Conservation (phyloP, 2,797 vertebrate species). For the Macropus fuliginosus region DNA sequence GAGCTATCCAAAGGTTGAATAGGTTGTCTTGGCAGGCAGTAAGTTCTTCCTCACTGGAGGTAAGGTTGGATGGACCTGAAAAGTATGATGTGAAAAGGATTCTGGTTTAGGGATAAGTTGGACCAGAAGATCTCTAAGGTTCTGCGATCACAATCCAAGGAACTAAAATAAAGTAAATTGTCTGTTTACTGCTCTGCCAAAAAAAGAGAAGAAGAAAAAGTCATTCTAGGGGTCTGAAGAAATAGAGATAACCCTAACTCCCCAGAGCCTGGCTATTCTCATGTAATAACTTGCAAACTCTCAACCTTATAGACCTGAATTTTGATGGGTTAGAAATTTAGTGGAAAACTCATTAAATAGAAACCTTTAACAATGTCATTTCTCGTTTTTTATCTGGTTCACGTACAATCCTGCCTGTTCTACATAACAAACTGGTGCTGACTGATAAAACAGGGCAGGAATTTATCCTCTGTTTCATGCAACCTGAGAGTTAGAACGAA, state of each 20-base stretch:
- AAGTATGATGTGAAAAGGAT: not conserved
- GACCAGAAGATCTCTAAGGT: not conserved
- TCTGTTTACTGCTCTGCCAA: not conserved
- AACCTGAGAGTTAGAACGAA: slow-evolving; percentile 6
- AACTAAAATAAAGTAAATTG: not conserved
- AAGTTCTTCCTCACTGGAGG: not conserved
- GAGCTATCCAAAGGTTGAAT: not conserved
- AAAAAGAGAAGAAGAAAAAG: not conserved
- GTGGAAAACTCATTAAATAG: not conserved
- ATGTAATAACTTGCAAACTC: slow-evolving; percentile 22
- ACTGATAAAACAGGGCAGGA: not conserved
- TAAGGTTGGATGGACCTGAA: not conserved
- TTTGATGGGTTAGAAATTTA: not conserved
- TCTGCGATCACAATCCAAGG: not conserved
- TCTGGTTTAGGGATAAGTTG: not conserved
- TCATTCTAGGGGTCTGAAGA: not conserved
- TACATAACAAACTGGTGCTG: not conserved
- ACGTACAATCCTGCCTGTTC: not conserved
- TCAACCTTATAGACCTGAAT: slow-evolving; percentile 1
- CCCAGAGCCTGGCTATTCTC: not conserved
- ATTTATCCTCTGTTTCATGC: slow-evolving; percentile 29
- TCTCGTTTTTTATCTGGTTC: not conserved
- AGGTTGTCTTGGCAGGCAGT: not conserved
- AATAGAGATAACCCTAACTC: not conserved
- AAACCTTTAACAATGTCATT: not conserved